Percentiles rank a stretch among this genome's conserved stretches.
Conservation (phyloP, 1,140 invertebrate species). For the Cotesia typhae region DNA sequence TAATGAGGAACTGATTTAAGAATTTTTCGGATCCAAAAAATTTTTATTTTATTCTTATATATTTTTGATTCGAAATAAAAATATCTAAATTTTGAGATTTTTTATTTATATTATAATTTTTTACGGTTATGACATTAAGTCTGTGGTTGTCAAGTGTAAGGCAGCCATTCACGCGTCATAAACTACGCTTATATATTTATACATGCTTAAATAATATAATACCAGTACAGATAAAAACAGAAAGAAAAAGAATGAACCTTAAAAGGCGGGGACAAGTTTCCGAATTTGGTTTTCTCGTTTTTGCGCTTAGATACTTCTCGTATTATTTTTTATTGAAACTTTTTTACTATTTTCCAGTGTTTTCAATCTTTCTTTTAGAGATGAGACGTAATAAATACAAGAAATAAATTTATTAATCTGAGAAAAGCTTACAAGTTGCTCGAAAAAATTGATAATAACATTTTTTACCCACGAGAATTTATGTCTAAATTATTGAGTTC, state of each 20-base stretch:
- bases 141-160: constrained; percentile 49
- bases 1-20: too few relatives aligned
- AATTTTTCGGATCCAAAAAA: too few relatives aligned
- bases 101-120: constrained; percentile 28
- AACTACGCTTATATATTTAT: background rate
- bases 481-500: too few relatives aligned
- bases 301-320: constrained; percentile 7
- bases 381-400: background rate
- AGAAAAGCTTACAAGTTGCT: too few relatives aligned
- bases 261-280: constrained; percentile 46
- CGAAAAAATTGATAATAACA: too few relatives aligned
- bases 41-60: too few relatives aligned
- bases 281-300: constrained; percentile 51
- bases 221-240: too few relatives aligned
- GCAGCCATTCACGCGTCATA: constrained; percentile 46
- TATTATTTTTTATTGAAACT: constrained; percentile 23
- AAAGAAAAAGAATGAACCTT: constrained; percentile 1
- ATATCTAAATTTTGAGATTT: background rate
- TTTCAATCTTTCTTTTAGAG: background rate
- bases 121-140: background rate
- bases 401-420: background rate
- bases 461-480: too few relatives aligned
- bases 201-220: constrained; percentile 29
- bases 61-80: too few relatives aligned
- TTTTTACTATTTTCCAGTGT: constrained; percentile 29